Percentiles rank a stretch among this genome's conserved stretches.
Evolutionary conservation across 2,113 vertebrate species (phyloP).

Genomic region (Orientallactaga bullata): DNA sequence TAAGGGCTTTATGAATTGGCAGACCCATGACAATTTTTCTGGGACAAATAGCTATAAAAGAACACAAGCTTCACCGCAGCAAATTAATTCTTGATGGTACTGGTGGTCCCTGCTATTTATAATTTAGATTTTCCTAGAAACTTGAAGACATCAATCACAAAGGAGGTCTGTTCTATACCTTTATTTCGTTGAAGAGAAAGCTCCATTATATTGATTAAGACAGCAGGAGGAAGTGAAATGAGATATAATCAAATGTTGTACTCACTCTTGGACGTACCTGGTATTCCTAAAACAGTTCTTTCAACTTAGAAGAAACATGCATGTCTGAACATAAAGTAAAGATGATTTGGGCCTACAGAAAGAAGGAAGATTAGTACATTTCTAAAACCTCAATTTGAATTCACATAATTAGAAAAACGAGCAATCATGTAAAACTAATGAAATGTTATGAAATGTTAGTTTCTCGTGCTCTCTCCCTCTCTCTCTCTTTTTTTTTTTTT

Average conservation of each 20-base stretch:
- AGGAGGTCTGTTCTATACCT: background rate
- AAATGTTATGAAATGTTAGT: constrained; percentile 14
- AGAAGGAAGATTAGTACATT: constrained; percentile 48
- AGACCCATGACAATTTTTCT: constrained; percentile 3
- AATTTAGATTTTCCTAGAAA: constrained; percentile 62
- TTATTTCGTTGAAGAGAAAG: constrained; percentile 21
- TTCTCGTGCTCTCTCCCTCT: too few relatives aligned
- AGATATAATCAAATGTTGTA: constrained; percentile 52
- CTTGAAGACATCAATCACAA: background rate
- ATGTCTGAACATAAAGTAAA: constrained; percentile 53
- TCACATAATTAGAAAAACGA: constrained; percentile 1
- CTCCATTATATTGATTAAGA: background rate
- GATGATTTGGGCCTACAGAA: constrained; percentile 52
- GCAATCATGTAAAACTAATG: background rate
- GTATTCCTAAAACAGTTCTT: constrained; percentile 49
- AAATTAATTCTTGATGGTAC: background rate
- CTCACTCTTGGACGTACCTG: constrained; percentile 73
- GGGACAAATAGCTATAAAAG: constrained; percentile 3
- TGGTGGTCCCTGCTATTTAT: background rate
- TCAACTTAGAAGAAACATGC: constrained; percentile 52
- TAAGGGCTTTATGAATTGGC: constrained; percentile 39
- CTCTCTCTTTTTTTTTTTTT: too few relatives aligned
- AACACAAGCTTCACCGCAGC: constrained; percentile 6
- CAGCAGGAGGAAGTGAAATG: constrained; percentile 21
- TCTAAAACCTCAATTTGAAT: constrained; percentile 43